A percentile compares a stretch with the other conserved stretches of the same genome.
phyloP scores from a whole-genome alignment of 2,888 invertebrate species.

The Hypsopygia costalis region DNA sequence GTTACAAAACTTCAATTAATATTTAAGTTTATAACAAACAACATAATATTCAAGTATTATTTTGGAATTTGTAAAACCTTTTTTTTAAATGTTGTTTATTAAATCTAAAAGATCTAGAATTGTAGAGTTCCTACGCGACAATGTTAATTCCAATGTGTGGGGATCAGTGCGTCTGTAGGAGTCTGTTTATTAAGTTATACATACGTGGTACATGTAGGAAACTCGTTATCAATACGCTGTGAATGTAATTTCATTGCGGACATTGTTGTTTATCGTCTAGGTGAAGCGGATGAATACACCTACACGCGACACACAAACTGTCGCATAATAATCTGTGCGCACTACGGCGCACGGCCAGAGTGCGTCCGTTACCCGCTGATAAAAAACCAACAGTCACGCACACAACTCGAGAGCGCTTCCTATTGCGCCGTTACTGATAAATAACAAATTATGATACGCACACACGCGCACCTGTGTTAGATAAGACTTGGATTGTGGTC shows the following conservation, averaged over 20 bases:
- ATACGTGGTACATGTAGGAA: too few species aligned
- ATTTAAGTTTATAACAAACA: too few species aligned
- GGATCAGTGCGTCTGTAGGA: too few species aligned
- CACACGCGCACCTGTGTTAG: conserved; percentile 29
- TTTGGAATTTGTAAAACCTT: too few species aligned
- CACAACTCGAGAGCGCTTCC: conserved; percentile 43
- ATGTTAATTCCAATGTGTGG: too few species aligned
- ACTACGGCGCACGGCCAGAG: conserved; percentile 52
- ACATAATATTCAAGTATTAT: too few species aligned
- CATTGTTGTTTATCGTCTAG: conserved; percentile 26
- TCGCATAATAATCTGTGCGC: conserved; percentile 48
- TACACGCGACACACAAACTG: conserved; percentile 40
- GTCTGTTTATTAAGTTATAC: too few species aligned
- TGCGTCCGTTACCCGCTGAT: conserved; percentile 67
- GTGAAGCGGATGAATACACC: conserved; percentile 63
- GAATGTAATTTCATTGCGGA: conserved; percentile 6
- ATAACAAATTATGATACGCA: conserved; percentile 54
- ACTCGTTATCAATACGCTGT: too few species aligned
- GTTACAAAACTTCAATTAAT: too few species aligned
- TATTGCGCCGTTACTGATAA: conserved; percentile 45
- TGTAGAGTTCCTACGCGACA: too few species aligned
- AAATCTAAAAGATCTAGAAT: too few species aligned
- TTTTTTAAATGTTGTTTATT: too few species aligned
- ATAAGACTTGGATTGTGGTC: conserved; percentile 48
- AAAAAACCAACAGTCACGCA: conserved; percentile 47